Percentiles rank a stretch among this genome's conserved stretches.
phyloP scores from a whole-genome alignment of 2,797 vertebrate genomes.

The Enteromius paludinosus region DNA sequence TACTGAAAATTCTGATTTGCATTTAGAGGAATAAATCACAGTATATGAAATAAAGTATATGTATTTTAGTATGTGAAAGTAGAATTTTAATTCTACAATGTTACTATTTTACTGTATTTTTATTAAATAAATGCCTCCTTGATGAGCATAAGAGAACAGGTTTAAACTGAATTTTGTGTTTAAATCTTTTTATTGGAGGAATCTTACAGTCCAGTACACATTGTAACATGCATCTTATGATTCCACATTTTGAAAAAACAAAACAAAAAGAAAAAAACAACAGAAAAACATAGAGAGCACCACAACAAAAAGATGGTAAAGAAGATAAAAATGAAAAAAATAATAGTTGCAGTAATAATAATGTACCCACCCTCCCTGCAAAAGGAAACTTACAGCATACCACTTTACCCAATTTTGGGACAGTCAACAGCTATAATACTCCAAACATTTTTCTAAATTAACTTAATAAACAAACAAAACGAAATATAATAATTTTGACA shows the following conservation, averaged over 20 bases:
- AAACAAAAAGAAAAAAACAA: neutral
- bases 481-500: no score
- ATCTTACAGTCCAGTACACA: no score
- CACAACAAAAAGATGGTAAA: neutral
- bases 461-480: no score
- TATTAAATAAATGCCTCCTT: neutral
- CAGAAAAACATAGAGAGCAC: neutral
- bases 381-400: no score
- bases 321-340: neutral
- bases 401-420: no score
- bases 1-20: neutral
- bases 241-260: neutral
- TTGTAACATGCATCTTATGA: neutral
- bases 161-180: neutral
- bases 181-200: neutral
- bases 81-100: neutral
- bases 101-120: neutral
- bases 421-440: no score
- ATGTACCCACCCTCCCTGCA: neutral
- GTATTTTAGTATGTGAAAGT: neutral
- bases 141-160: neutral
- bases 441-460: no score
- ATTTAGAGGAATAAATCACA: neutral
- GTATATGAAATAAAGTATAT: no score
- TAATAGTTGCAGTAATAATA: no score